phyloP scores from a whole-genome alignment of 2,888 invertebrate species.

The Mythimna impura region DNA sequence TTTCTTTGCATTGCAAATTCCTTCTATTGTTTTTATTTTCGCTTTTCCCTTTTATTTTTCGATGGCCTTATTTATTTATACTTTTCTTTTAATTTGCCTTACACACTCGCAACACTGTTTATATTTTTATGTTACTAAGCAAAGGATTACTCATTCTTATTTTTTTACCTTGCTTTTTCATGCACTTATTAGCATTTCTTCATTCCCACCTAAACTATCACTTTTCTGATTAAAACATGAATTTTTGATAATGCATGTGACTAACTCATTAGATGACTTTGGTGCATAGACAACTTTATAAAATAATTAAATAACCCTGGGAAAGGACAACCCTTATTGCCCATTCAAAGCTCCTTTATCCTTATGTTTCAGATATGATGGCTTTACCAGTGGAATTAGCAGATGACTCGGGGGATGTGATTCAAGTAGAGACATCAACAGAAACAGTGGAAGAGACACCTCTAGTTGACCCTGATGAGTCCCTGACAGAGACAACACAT shows the following conservation, averaged over 20 bases:
- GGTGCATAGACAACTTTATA: neutral
- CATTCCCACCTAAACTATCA: neutral
- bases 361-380: slow-evolving; percentile 92
- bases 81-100: neutral
- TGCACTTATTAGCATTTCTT: slow-evolving; percentile 11
- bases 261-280: neutral
- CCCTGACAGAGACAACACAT: slow-evolving; percentile 95
- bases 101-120: neutral
- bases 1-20: neutral
- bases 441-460: slow-evolving; percentile 64
- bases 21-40: neutral
- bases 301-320: neutral
- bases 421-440: slow-evolving; percentile 76
- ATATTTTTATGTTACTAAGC: neutral
- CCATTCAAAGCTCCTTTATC: neutral
- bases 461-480: slow-evolving; percentile 77
- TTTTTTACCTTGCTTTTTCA: slow-evolving; percentile 11
- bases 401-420: slow-evolving; percentile 88
- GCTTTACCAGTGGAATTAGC: slow-evolving; percentile 94
- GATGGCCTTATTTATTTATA: neutral
- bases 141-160: neutral
- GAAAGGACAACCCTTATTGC: neutral
- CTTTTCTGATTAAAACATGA: neutral
- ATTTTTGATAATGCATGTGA: slow-evolving; percentile 18
- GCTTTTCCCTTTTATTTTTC: neutral